Base-by-base conservation (phyloP, 2,888 invertebrate genomes). In the Protodeltote pygarga region DNA sequence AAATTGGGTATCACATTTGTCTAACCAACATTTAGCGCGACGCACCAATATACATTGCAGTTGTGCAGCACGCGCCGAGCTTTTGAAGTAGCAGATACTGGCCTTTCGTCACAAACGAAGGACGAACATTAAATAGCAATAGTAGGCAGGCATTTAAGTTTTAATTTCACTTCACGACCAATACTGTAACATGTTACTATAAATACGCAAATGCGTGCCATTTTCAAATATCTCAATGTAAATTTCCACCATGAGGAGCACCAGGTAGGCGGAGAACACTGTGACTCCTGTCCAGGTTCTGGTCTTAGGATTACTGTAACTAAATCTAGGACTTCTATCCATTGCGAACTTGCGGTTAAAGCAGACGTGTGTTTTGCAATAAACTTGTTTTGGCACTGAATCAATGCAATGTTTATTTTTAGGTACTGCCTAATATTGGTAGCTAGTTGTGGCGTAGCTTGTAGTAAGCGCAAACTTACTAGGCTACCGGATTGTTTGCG, bases 181-280 rank as follows among this genome's bases (percentile, higher is more conserved):
- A 33, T 71, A 37, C 1, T 72, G 68, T 52, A 81, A 67, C 1
- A 84, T 16, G 34, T 60, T 69, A n/a, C 77, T 65, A 39, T 86
- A 87, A 3, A 88, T 48, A 3, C 85, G 77, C 28, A 85, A 54
- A 72, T 88, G 81, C 0, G 83, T 76, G 21, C 79, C 73, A 10
- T 87, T 87, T 53, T 89, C 89, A 31, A 72, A 87, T 40, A 89
- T 78, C 47, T 89, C 83, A 0, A 89, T 83, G 59, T 87, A 88
- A 5, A 84, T 79, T 52, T 89, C 89, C 35, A 86, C 49, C 83
- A 89, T 84, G 0, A 89, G 75, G 1, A 89, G 69, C 54, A 87
- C 75, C 13, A 89, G 49, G 23, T 89, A 89, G 0, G 81, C 84
- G 0, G 82, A 84, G 62, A 89, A 89, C 24, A 89, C 87, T 0